Conservation (phyloP, 2,113 vertebrate species). For the Solea solea region DNA sequence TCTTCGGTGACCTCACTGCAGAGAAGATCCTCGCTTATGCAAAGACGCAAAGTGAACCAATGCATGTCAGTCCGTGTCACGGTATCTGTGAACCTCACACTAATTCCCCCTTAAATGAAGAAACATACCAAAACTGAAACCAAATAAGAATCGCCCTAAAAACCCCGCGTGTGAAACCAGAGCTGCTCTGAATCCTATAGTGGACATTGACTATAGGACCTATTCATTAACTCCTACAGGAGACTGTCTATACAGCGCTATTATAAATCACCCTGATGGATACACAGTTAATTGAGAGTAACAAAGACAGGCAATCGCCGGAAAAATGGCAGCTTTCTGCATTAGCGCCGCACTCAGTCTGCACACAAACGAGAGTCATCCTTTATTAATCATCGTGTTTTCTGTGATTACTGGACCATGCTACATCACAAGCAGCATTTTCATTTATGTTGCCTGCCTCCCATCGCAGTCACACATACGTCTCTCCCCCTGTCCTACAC, state of each 20-base stretch:
- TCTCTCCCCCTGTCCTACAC: conserved; percentile 20
- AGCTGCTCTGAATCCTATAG: conserved; percentile 1
- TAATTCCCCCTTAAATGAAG: conserved; percentile 7
- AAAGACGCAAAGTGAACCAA: not conserved
- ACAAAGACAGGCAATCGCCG: conserved; percentile 52
- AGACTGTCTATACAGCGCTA: conserved; percentile 40
- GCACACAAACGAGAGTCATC: conserved; percentile 31
- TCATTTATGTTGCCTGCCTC: conserved; percentile 17
- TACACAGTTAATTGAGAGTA: conserved; percentile 64
- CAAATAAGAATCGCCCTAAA: not conserved
- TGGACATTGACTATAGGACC: conserved; percentile 20
- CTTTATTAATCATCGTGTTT: conserved; percentile 68
- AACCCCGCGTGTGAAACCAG: not conserved
- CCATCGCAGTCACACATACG: conserved; percentile 5
- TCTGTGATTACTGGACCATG: conserved; percentile 39
- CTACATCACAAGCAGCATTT: conserved; percentile 27
- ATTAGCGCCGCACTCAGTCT: conserved; percentile 67
- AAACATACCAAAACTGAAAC: conserved; percentile 1
- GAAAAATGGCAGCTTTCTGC: conserved; percentile 64
- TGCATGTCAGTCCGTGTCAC: not conserved
- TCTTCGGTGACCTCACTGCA: conserved; percentile 52
- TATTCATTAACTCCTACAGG: conserved; percentile 46
- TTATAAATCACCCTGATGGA: conserved; percentile 76
- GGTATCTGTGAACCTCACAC: conserved; percentile 2
- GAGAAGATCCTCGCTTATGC: conserved; percentile 28